phyloP scores from a whole-genome alignment of 2,797 vertebrate genomes.

The Manis javanica region DNA sequence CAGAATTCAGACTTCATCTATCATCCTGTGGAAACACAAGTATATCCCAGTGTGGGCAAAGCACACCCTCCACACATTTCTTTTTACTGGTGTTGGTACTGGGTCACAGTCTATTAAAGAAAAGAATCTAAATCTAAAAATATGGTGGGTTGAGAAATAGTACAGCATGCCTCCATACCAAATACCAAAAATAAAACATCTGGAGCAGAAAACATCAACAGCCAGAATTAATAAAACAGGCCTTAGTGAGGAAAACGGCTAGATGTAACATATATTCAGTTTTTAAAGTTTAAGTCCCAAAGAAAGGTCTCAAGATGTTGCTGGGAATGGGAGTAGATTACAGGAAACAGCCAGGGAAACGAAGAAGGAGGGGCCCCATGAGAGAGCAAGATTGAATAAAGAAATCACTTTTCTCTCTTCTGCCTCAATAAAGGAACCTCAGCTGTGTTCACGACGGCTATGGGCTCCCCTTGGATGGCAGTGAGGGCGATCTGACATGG shows the following conservation, averaged over 20 bases:
- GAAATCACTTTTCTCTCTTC: neutral
- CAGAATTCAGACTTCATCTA: neutral
- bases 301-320: neutral
- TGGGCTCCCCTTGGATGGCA: neutral
- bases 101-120: neutral
- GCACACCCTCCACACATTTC: neutral
- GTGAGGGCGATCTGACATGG: neutral
- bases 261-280: neutral
- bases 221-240: neutral
- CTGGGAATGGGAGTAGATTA: neutral
- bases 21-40: neutral
- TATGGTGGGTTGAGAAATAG: neutral
- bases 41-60: neutral
- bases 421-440: accelerated
- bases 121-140: neutral
- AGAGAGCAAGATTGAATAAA: neutral
- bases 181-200: neutral
- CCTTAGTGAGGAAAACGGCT: neutral
- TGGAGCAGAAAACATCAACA: neutral
- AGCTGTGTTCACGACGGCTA: accelerated
- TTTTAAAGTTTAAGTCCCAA: neutral
- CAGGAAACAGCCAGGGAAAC: neutral
- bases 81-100: neutral
- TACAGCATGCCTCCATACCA: neutral
- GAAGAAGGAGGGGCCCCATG: neutral